phyloP scores from a whole-genome alignment of 2,113 vertebrate genomes.

The Malurus alboscapulatus region DNA sequence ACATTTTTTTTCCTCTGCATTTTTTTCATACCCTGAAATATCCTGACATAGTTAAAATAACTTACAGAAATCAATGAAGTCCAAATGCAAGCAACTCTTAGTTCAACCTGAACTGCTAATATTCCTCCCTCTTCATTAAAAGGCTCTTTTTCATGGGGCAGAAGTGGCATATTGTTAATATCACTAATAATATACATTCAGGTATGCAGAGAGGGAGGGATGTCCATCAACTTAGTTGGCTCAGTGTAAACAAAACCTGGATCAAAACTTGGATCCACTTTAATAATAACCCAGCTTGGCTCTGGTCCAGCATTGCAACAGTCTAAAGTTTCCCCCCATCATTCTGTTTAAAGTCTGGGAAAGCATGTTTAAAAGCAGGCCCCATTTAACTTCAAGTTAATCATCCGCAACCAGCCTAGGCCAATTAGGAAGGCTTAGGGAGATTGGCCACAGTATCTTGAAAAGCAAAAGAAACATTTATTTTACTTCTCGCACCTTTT shows the following conservation, averaged over 20 bases:
- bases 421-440: slow-evolving; percentile 48
- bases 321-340: slow-evolving; percentile 60
- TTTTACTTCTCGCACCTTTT: slow-evolving; percentile 71
- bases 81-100: not conserved
- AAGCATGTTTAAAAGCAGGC: slow-evolving; percentile 74
- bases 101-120: not conserved
- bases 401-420: slow-evolving; percentile 56
- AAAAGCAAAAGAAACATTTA: slow-evolving; percentile 61
- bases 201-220: slow-evolving; percentile 15
- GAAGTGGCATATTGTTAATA: not conserved
- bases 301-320: slow-evolving; percentile 57
- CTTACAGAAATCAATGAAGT: not conserved
- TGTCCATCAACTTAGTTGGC: slow-evolving; percentile 16
- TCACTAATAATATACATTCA: not conserved
- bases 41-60: not conserved
- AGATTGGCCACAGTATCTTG: slow-evolving; percentile 23
- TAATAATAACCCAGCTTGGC: slow-evolving; percentile 72
- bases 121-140: not conserved
- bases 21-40: slow-evolving; percentile 29
- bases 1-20: not conserved
- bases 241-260: slow-evolving; percentile 68
- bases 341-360: slow-evolving; percentile 70
- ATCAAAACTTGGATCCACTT: slow-evolving; percentile 78
- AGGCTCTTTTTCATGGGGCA: not conserved
- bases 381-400: slow-evolving; percentile 82